Evolutionary conservation across 2,888 invertebrate species (phyloP).

Genomic region (Drosophila nigritarsus): DNA sequence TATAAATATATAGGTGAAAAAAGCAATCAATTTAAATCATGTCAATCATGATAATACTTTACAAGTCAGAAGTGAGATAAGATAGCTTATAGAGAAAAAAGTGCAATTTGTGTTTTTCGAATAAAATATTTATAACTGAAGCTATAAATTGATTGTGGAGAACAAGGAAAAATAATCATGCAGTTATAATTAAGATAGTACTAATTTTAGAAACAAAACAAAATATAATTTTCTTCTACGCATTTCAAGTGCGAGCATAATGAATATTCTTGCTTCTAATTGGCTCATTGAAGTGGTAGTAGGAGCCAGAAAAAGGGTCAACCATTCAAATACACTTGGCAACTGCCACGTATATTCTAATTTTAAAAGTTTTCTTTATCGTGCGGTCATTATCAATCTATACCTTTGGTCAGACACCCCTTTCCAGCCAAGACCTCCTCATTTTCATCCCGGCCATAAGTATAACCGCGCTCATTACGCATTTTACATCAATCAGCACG

Average conservation of each 20-base stretch:
- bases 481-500: conserved; percentile 80
- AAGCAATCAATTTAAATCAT: not conserved
- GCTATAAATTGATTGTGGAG: not conserved
- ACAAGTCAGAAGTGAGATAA: not conserved
- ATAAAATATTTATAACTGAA: not conserved
- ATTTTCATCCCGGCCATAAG: conserved; percentile 34
- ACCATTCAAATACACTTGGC: conserved; percentile 25
- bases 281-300: conserved; percentile 20
- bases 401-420: conserved; percentile 15
- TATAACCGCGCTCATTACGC: conserved; percentile 76
- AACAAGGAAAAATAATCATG: not conserved
- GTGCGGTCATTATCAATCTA: conserved; percentile 59
- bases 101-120: not conserved
- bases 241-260: conserved; percentile 4
- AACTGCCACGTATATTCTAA: conserved; percentile 63
- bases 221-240: not conserved
- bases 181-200: not conserved
- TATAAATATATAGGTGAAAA: not conserved
- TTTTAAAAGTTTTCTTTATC: conserved; percentile 64
- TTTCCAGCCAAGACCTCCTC: not conserved
- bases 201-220: not conserved
- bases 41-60: not conserved
- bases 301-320: conserved; percentile 6
- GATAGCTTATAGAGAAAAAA: not conserved
- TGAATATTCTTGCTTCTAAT: conserved; percentile 38